These are phyloP conservation scores for Yponomeuta malinellus DNA, from an alignment of 2,888 invertebrate species.

Conservation along the genomic window DNA sequence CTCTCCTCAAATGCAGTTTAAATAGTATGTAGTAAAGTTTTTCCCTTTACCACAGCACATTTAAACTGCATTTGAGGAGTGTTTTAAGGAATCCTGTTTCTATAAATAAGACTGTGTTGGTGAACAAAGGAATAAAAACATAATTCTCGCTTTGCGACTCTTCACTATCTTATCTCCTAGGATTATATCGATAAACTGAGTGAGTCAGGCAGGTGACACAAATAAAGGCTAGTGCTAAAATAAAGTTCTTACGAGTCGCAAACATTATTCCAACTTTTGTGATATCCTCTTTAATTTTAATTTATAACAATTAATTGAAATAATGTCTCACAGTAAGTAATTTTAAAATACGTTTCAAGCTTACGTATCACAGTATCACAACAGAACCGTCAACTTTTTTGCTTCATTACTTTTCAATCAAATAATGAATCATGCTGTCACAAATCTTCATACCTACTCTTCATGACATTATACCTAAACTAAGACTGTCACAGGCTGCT, in stretches of 20 bases:
- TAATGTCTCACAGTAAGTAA: conserved; percentile 15
- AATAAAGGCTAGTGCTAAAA: conserved; percentile 7
- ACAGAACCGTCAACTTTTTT: too few relatives aligned
- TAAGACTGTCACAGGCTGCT: too few relatives aligned
- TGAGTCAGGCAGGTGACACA: conserved; percentile 8
- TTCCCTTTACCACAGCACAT: not conserved
- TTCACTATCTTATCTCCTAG: not conserved
- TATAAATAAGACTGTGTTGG: too few relatives aligned
- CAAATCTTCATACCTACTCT: too few relatives aligned
- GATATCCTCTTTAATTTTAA: not conserved
- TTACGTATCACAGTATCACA: too few relatives aligned
- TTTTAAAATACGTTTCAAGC: not conserved
- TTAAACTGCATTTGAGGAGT: not conserved
- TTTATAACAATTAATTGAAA: too few relatives aligned
- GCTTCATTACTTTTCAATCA: too few relatives aligned
- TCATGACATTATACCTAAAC: too few relatives aligned
- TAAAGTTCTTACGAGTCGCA: not conserved
- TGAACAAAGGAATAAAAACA: not conserved
- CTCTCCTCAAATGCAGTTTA: too few relatives aligned
- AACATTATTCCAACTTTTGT: not conserved
- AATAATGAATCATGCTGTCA: too few relatives aligned
- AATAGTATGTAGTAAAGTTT: too few relatives aligned
- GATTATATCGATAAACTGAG: not conserved
- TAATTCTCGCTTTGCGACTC: not conserved
- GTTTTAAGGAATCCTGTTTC: too few relatives aligned